phyloP scores from a whole-genome alignment of 2,797 vertebrate genomes.

The Fratercula arctica region DNA sequence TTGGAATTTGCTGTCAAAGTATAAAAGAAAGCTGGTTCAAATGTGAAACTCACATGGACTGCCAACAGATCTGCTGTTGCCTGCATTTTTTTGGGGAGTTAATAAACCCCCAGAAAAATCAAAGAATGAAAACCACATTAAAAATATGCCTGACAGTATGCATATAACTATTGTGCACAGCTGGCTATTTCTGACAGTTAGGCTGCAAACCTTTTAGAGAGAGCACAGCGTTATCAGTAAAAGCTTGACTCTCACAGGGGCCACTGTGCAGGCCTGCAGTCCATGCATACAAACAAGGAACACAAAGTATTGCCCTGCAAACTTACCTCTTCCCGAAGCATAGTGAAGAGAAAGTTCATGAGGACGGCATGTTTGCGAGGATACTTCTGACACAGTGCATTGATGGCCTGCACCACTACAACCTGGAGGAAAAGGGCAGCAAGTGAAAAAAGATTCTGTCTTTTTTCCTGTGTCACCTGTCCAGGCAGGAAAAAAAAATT shows the following conservation, averaged over 20 bases:
- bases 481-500: neutral
- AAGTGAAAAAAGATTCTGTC: neutral
- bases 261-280: neutral
- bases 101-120: neutral
- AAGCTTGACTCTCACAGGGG: neutral
- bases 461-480: neutral
- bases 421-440: constrained; percentile 61
- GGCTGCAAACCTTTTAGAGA: neutral
- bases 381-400: constrained; percentile 83
- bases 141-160: neutral
- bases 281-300: neutral
- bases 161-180: neutral
- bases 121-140: neutral
- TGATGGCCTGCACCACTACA: constrained; percentile 86
- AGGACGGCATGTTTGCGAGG: constrained; percentile 82
- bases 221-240: neutral
- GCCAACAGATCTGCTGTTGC: constrained; percentile 9
- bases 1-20: constrained; percentile 49
- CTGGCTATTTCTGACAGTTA: neutral
- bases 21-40: constrained; percentile 26
- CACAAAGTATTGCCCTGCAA: neutral
- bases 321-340: constrained; percentile 83
- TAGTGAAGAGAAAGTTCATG: constrained; percentile 85
- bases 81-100: constrained; percentile 17
- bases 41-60: neutral